Evolutionary conservation across 2,797 vertebrate genomes (phyloP).

Genomic region (Potorous gilbertii): DNA sequence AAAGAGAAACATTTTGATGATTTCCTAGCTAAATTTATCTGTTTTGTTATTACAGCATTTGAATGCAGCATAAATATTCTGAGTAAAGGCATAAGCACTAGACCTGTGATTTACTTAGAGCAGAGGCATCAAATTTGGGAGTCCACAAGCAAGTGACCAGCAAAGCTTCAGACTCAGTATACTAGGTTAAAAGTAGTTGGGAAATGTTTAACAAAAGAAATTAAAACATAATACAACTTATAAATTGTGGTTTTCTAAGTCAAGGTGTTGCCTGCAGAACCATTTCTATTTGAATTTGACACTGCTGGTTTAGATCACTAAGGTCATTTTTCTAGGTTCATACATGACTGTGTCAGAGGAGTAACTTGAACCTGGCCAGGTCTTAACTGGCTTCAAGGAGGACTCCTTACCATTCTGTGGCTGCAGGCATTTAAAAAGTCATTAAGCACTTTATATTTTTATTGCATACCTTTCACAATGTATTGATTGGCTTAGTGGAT

Average conservation of each 20-base stretch:
- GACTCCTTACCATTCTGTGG: background rate
- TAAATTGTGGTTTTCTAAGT: background rate
- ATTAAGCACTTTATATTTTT: background rate
- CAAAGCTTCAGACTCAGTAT: background rate
- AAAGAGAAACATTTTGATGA: slow-evolving; percentile 16
- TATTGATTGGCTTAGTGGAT: background rate
- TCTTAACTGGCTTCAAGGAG: background rate
- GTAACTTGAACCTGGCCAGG: background rate
- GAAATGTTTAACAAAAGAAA: background rate
- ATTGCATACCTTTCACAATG: background rate
- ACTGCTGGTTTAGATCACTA: background rate
- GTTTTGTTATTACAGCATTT: background rate
- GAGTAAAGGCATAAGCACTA: background rate
- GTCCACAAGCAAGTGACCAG: background rate
- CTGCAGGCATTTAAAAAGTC: background rate
- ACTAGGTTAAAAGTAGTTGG: background rate
- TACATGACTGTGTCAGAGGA: background rate
- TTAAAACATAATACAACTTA: background rate
- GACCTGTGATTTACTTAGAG: background rate
- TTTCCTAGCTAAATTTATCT: background rate
- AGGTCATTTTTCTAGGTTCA: background rate
- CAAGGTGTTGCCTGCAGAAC: background rate
- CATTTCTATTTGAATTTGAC: background rate
- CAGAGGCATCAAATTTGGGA: background rate
- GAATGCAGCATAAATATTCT: background rate